A percentile compares a stretch with the other conserved stretches of the same genome.
These are phyloP conservation scores for Amiota mariae DNA, from an alignment of 2,888 invertebrate genomes.

Conservation along the genomic window DNA sequence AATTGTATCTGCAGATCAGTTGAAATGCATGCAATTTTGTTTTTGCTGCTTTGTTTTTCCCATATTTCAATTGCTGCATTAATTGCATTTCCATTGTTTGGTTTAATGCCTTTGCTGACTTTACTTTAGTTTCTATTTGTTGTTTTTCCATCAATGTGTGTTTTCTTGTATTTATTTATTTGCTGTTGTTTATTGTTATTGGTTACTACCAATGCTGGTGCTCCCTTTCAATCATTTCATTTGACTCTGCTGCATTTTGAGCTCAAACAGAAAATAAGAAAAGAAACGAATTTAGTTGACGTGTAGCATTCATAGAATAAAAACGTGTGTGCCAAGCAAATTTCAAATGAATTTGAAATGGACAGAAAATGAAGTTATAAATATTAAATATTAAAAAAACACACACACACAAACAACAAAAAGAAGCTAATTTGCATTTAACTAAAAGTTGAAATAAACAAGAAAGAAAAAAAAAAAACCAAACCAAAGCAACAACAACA, in stretches of 20 bases:
- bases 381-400: background rate
- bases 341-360: too few species aligned
- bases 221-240: too few species aligned
- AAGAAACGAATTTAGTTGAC: conserved; percentile 48
- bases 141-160: conserved; percentile 6
- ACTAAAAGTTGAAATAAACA: background rate
- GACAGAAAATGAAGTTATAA: conserved; percentile 1
- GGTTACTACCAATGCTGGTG: conserved; percentile 29
- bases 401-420: background rate
- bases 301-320: conserved; percentile 50
- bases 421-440: background rate
- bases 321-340: conserved; percentile 26
- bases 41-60: too few species aligned
- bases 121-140: conserved; percentile 41
- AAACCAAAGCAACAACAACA: too few species aligned
- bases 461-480: background rate
- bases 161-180: conserved; percentile 19
- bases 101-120: conserved; percentile 26
- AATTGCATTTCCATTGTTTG: conserved; percentile 22
- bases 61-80: too few species aligned
- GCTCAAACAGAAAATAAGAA: conserved; percentile 41
- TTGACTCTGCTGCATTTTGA: conserved; percentile 32
- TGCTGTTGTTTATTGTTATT: conserved; percentile 42
- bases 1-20: too few species aligned
- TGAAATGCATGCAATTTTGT: too few species aligned